Evolutionary conservation across 2,888 invertebrate genomes (phyloP), one percentile per base, ranked within the genome.

Genomic region (Synanthedon myopaeformis): DNA sequence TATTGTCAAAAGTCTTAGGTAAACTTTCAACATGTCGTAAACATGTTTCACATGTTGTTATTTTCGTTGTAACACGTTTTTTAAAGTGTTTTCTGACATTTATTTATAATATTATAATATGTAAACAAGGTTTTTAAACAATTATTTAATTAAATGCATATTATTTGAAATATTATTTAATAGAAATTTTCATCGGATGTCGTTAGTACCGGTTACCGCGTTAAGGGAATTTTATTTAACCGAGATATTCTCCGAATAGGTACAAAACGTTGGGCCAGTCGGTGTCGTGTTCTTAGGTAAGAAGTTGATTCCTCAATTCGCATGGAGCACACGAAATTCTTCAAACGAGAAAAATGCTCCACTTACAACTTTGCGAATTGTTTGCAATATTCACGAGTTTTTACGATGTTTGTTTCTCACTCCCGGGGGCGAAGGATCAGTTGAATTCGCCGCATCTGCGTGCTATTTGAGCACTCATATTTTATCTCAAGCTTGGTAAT

Each of bases 361-460:
- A 69, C 70, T 74, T 73, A 75, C 68, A 74, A 77, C 63, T 74
- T 75, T 62, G 67, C 64, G 74, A 75, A 76, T 75, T 76, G 74
- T 74, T 73, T 65, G 72, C 70, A 72, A 74, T 74, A 72, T 75
- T 74, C 69, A 67, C 72, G 74, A 79, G 71, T 82, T 81, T 80
- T 78, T 80, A 75, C 78, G 70, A 73, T 74, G 72, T 77, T 79
- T 74, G 72, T 74, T 73, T 69, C 72, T 66, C 70, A 53, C 60
- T 61, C 65, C 65, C 65, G 67, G 59, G 69, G 72, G 72, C 65
- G 58, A 58, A 65, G 72, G 72, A 75, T 76, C 79, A 70, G 72
- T 67, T 66, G 69, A 67, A 74, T 70, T 69, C 70, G 69, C 69
- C 76, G 70, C 79, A 78, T 80, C 77, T 80, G 79, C 72, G 75